Base-by-base conservation (phyloP, 2,888 invertebrate species). In the Ormia ochracea region DNA sequence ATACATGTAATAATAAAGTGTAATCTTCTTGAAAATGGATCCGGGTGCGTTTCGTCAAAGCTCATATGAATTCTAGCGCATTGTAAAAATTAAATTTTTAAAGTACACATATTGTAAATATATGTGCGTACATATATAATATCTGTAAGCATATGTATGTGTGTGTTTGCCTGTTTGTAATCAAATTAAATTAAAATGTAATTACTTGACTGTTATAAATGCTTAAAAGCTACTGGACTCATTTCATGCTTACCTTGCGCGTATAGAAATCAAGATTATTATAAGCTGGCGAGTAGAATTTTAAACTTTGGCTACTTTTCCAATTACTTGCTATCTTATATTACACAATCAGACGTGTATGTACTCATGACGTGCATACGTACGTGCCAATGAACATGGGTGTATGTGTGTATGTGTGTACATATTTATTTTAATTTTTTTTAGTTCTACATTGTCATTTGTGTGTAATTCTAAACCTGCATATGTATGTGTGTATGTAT, bases 251-350 rank as follows among this genome's bases (percentile, higher is more conserved):
- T 36, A 50, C 50, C 52, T 61, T 72, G 43, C 45, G 45, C 61
- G 43, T 63, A 45, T 45, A 41, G 65, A 45, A 38, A 65, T 58
- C 56, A 74, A 48, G 43, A 63, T 45, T 63, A 72, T 48, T 69
- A 58, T 31, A 23, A 74, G 48, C 26, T 65, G 48, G 56, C 65
- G 28, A 74, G 10, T 58, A 38, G 65, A 65, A 74, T 74, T 41
- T 50, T 38, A 12, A 74, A 50, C 58, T 43, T 26, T 19, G 36
- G 21, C n/a, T 31, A 14, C 41, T 61, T 19, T 14, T 54, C 14
- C 9, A 19, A 10, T 2, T 26, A 26, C 23, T 26, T n/a, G n/a
- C n/a, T n/a, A n/a, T n/a, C n/a, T n/a, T n/a, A n/a, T n/a, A n/a
- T n/a, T n/a, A n/a, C n/a, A n/a, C n/a, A n/a, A n/a, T n/a, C n/a